These are phyloP conservation scores for Scrobipalpa costella DNA, from an alignment of 2,888 invertebrate species.

Conservation along the genomic window DNA sequence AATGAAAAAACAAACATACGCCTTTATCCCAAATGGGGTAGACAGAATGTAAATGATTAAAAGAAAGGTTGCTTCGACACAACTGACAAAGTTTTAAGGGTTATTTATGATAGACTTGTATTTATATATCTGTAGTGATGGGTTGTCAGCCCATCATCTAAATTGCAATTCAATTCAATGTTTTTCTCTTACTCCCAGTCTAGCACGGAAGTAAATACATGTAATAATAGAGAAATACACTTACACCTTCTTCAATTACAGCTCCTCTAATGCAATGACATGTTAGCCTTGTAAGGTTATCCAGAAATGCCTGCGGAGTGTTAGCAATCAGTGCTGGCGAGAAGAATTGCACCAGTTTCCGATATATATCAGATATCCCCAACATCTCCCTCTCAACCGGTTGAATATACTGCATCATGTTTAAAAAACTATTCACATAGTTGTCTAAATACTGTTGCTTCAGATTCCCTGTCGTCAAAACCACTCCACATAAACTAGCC, in stretches of 20 bases:
- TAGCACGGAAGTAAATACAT: neutral
- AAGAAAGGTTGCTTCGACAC: no score
- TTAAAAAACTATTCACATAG: constrained; percentile 70
- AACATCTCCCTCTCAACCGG: constrained; percentile 70
- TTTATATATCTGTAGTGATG: no score
- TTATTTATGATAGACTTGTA: no score
- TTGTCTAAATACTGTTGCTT: constrained; percentile 74
- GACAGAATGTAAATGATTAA: no score
- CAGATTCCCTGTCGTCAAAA: constrained; percentile 58
- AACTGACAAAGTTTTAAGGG: no score
- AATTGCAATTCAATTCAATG: no score
- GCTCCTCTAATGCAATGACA: constrained; percentile 71
- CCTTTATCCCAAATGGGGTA: no score
- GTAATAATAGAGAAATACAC: constrained; percentile 37
- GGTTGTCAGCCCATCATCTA: no score
- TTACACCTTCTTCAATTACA: constrained; percentile 72
- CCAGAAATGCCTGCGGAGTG: constrained; percentile 67
- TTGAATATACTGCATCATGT: constrained; percentile 70
- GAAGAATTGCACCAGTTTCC: constrained; percentile 72
- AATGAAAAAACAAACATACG: no score
- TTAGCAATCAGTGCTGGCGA: constrained; percentile 66
- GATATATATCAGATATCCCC: constrained; percentile 72
- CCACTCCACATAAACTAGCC: constrained; percentile 70
- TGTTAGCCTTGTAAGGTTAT: constrained; percentile 68
- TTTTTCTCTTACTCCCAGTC: no score